phyloP scores from a whole-genome alignment of 2,888 invertebrate genomes.

The Griposia aprilina region DNA sequence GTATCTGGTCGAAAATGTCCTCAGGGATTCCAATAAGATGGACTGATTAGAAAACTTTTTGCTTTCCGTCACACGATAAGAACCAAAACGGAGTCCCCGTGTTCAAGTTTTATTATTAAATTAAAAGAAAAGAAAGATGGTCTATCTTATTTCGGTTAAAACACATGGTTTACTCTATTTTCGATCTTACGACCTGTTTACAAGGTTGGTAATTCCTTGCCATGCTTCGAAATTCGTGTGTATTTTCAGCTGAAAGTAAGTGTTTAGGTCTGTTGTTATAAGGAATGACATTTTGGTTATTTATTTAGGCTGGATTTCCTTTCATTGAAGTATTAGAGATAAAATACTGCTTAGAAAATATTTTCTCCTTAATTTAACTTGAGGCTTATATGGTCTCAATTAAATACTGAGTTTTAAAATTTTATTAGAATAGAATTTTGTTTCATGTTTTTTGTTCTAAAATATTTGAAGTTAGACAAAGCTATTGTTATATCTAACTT shows the following conservation, averaged over 20 bases:
- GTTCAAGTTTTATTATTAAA: slow-evolving; percentile 59
- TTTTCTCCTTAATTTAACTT: neutral
- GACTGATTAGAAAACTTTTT: slow-evolving; percentile 60
- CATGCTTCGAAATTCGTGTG: neutral
- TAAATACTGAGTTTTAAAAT: neutral
- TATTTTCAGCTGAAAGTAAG: slow-evolving; percentile 20
- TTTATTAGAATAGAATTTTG: neutral
- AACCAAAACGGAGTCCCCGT: slow-evolving; percentile 17
- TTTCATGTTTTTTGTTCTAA: neutral
- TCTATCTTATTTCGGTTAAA: slow-evolving; percentile 20
- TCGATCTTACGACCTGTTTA: neutral
- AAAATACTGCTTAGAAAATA: slow-evolving; percentile 6
- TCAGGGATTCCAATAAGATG: slow-evolving; percentile 51
- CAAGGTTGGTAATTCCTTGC: neutral
- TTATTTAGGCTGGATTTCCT: slow-evolving; percentile 29
- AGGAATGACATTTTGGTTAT: slow-evolving; percentile 27
- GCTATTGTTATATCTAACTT: neutral
- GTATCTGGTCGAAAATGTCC: slow-evolving; percentile 34
- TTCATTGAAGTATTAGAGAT: slow-evolving; percentile 6
- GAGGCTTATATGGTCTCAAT: neutral
- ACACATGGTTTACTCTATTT: neutral
- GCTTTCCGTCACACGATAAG: slow-evolving; percentile 53
- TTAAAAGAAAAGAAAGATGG: slow-evolving; percentile 50
- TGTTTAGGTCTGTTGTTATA: slow-evolving; percentile 11
- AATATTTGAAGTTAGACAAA: neutral